These are phyloP conservation scores for Lepidocyrtoides sp. DNA, from an alignment of 2,888 invertebrate species.

Conservation along the genomic window DNA sequence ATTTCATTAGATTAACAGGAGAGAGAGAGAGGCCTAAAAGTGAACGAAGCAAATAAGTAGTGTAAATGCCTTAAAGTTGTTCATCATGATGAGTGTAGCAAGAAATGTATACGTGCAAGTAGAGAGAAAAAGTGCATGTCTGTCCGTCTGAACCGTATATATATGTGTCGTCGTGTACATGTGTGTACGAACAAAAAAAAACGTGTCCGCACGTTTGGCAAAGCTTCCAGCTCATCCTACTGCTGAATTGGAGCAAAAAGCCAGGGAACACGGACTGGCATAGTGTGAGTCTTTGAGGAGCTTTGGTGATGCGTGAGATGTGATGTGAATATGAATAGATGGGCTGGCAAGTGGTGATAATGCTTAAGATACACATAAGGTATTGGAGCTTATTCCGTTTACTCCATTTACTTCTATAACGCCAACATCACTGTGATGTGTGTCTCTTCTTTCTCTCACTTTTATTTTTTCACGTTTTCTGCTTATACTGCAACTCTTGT, in stretches of 20 bases:
- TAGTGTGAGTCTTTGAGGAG: conserved; percentile 66
- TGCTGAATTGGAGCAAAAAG: conserved; percentile 53
- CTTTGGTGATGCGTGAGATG: conserved; percentile 77
- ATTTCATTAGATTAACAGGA: conserved; percentile 74
- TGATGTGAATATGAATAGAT: conserved; percentile 79
- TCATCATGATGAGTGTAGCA: conserved; percentile 30
- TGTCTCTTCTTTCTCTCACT: not conserved
- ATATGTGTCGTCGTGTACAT: not conserved
- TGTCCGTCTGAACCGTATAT: conserved; percentile 1
- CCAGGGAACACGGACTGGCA: conserved; percentile 37
- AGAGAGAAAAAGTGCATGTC: not conserved
- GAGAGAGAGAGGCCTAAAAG: conserved; percentile 70
- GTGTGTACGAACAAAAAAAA: not conserved
- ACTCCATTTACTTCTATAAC: conserved; percentile 63
- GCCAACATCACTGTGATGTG: not conserved
- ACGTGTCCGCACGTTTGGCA: conserved; percentile 34
- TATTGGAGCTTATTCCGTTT: conserved; percentile 66
- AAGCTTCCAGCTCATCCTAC: conserved; percentile 50
- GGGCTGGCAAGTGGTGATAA: conserved; percentile 79
- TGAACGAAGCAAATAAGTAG: conserved; percentile 48
- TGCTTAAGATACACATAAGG: conserved; percentile 70
- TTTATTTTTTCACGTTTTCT: conserved; percentile 51
- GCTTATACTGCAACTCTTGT: conserved; percentile 45
- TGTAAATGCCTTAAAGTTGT: conserved; percentile 60
- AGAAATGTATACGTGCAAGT: not conserved